phyloP scores from a whole-genome alignment of 2,797 vertebrate species.

The Rachycentron canadum region DNA sequence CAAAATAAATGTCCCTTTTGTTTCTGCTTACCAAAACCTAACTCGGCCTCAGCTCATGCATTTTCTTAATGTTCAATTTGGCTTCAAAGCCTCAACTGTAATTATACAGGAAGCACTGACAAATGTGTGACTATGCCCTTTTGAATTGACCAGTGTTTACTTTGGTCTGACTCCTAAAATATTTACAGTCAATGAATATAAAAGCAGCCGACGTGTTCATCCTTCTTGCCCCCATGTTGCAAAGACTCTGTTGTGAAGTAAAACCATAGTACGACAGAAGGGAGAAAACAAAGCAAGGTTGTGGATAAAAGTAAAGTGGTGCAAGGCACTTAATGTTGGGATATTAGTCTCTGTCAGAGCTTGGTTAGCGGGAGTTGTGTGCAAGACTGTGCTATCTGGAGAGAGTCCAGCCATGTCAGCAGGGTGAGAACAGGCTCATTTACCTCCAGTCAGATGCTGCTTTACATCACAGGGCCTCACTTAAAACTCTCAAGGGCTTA shows the following conservation, averaged over 20 bases:
- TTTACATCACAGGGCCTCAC: conserved; percentile 65
- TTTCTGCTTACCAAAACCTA: conserved; percentile 62
- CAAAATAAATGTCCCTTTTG: conserved; percentile 20
- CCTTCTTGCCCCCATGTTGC: background rate
- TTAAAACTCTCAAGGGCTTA: conserved; percentile 47
- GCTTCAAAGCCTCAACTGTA: conserved; percentile 58
- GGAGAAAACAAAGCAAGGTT: conserved; percentile 63
- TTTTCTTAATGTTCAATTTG: conserved; percentile 74
- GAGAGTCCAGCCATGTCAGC: conserved; percentile 77
- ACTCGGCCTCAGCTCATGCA: conserved; percentile 36
- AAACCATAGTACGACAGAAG: conserved; percentile 14
- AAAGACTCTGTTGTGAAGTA: conserved; percentile 6
- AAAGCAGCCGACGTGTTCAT: conserved; percentile 51
- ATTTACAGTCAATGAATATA: conserved; percentile 74
- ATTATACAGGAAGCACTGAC: conserved; percentile 69
- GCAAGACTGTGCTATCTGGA: conserved; percentile 66
- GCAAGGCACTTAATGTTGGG: conserved; percentile 68
- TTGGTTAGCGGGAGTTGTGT: conserved; percentile 59
- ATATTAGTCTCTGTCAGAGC: conserved; percentile 80
- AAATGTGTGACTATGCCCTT: conserved; percentile 56
- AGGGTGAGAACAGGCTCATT: conserved; percentile 75
- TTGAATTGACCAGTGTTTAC: conserved; percentile 67
- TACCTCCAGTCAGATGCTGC: conserved; percentile 68
- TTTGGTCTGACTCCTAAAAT: conserved; percentile 63
- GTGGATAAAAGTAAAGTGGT: conserved; percentile 73